Base-by-base conservation (phyloP, 2,888 invertebrate genomes). In the Petrophora chlorosata region DNA sequence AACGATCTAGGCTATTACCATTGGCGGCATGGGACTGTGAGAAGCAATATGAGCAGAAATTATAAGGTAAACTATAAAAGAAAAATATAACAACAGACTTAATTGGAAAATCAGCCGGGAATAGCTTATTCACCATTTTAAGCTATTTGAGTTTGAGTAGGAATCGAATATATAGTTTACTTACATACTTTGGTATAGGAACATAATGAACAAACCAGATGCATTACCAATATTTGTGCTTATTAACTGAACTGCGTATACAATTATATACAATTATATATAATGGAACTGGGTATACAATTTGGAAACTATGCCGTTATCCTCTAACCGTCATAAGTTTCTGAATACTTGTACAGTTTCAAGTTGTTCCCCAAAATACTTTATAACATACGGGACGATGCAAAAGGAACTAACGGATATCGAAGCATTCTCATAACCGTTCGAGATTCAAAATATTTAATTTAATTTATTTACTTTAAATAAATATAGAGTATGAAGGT, bases 1-100 rank as follows among this genome's bases (percentile, higher is more conserved):
- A 92, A 85, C 1, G 96, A 97, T 76, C 87, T 97, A 4, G 94
- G 94, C 9, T 96, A 93, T 71, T 95, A 93, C 70, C 94, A 97
- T 74, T 95, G 95, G 94, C 92, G 94, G 42, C 93, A 92, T 15
- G 94, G 94, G 19, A 92, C 92, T 15, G 92, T 94, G 0, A 85
- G 91, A 14, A 93, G 94, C 26, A 96, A 95, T 62, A 92, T 94
- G 53, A 95, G 95, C 15, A 91, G 93, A 33, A 97, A 97, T 83
- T 97, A 94, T 73, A 92, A 93, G 83, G 95, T 95, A 61, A 30
- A 13, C 32, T 12, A 19, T n/a, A 25, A 7, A 22, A 5, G 2
- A 2, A 28, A 10, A 1, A 13, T 32, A 41, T 42, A 28, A 28
- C 7, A 10, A 26, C 10, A 10, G 5, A 19, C 19, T 19, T 19